Base-by-base conservation (phyloP, 2,113 vertebrate genomes). In the Nyctereutes procyonoides region DNA sequence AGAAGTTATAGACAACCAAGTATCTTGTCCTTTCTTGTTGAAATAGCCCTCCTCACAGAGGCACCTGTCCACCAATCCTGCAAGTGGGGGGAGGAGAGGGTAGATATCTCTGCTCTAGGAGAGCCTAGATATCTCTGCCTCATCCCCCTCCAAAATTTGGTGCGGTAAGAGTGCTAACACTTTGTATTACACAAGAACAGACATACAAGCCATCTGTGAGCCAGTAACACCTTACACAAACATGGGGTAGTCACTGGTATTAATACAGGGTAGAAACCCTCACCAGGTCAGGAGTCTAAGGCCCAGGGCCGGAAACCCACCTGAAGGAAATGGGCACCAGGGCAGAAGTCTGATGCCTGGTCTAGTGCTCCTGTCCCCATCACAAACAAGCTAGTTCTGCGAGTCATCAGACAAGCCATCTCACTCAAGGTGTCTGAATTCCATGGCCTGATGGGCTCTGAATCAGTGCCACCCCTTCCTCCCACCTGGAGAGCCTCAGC, bases 21-120 rank as follows among this genome's bases (percentile, higher is more conserved):
- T 22, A 69, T 48, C 90, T 20, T 43, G 55, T 35, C 35, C 60
- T 74, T 71, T 92, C 93, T 65, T n/a, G 5, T 1, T 87, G 14
- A 71, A 65, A 95, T 4, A 58, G 51, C 19, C 20, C 93, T 80
- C 77, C 58, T 56, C 74, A 92, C 69, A 88, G 16, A 60, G 35
- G 53, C 26, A 43, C 53, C 38, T 30, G 26, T 35, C 32, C 22
- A 51, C 62, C 38, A 22, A 19, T 51, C 35, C 43, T 17, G 65
- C 32, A 6, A 53, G 69, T 13, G n/a, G 28, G 13, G 1, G 1
- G 9, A 19, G 22, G 43, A 13, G 12, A 8, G 0, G 9, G 26
- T 24, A 20, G 58, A 69, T 38, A 22, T 3, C 15, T 56, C 38
- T 28, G 35, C 38, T 43, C 16, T 6, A 8, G 73, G 73, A 24